Conservation (phyloP, 1,140 invertebrate genomes). For the Drosophila carrolli region DNA sequence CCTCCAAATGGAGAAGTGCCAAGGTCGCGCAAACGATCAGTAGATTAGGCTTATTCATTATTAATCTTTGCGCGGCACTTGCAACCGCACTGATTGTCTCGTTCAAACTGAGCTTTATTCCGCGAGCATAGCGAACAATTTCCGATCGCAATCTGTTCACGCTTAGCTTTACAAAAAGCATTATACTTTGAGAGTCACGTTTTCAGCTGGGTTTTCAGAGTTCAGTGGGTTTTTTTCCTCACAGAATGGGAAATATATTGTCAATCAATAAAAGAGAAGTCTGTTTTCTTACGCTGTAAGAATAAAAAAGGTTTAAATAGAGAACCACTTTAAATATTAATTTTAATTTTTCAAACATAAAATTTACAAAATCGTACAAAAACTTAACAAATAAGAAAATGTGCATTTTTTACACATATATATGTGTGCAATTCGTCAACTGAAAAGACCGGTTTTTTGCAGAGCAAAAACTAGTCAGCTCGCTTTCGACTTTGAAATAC, state of each 20-base stretch:
- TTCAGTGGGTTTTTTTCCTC: too few relatives aligned
- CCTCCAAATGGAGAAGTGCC: conserved; percentile 25
- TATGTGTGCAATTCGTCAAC: not conserved
- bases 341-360: not conserved
- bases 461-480: conserved; percentile 7
- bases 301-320: too few relatives aligned
- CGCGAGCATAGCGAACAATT: conserved; percentile 5
- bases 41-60: conserved; percentile 34
- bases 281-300: too few relatives aligned
- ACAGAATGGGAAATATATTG: not conserved
- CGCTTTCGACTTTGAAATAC: conserved; percentile 7
- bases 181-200: not conserved
- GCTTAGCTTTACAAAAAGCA: not conserved
- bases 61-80: not conserved
- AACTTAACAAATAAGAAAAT: not conserved
- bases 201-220: not conserved
- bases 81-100: conserved; percentile 6
- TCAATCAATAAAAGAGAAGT: not conserved
- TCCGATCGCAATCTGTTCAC: not conserved
- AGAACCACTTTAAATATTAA: too few relatives aligned
- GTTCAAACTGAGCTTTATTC: conserved; percentile 45
- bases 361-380: not conserved
- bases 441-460: conserved; percentile 22
- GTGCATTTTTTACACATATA: not conserved
- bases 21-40: conserved; percentile 21